Percentiles rank a stretch among this genome's conserved stretches.
These are phyloP conservation scores for Aspidoscelis tigris DNA, from an alignment of 2,113 vertebrate genomes.

Conservation along the genomic window DNA sequence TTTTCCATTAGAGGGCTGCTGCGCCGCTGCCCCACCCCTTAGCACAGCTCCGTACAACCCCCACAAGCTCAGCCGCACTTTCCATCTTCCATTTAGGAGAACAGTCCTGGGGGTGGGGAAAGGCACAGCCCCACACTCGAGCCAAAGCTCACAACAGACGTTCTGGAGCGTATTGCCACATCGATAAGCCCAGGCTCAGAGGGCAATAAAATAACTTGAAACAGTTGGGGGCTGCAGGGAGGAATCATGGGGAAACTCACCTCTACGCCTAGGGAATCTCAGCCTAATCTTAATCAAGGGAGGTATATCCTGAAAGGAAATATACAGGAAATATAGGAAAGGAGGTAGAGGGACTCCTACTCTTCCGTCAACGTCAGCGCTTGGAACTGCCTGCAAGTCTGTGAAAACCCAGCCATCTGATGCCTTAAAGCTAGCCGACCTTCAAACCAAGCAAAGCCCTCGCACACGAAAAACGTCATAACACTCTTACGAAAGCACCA, in stretches of 20 bases:
- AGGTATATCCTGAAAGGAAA: not conserved
- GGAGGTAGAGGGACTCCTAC: not conserved
- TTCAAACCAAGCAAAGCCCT: not conserved
- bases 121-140: not conserved
- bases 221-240: not conserved
- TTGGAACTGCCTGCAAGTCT: not conserved
- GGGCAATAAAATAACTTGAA: slow-evolving; percentile 1
- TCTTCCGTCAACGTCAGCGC: not conserved
- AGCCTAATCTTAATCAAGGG: not conserved
- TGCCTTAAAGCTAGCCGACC: not conserved
- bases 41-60: not conserved
- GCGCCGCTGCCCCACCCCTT: not conserved
- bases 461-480: not conserved
- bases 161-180: not conserved
- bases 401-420: not conserved
- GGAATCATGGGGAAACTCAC: not conserved
- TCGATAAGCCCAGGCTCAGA: not conserved
- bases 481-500: not conserved
- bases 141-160: not conserved
- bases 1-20: slow-evolving; percentile 14
- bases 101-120: not conserved
- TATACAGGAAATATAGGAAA: not conserved
- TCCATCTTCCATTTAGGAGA: not conserved
- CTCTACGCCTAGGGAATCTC: not conserved
- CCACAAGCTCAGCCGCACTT: not conserved